These are phyloP conservation scores for Drosophila rubida DNA, from an alignment of 2,888 invertebrate genomes.

Conservation along the genomic window DNA sequence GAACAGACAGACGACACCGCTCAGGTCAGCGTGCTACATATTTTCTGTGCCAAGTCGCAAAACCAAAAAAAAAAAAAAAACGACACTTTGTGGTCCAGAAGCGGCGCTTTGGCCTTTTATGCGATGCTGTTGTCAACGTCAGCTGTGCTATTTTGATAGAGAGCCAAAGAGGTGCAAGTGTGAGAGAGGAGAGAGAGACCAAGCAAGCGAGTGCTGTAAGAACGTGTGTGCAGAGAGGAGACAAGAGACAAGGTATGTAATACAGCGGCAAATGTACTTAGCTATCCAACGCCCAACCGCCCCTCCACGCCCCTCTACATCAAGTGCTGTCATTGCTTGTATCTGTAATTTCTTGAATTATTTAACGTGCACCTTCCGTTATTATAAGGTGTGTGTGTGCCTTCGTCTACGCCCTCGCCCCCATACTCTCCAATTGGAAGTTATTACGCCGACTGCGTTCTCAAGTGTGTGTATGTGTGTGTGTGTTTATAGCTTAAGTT, in stretches of 20 bases:
- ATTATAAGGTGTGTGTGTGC: slow-evolving; percentile 34
- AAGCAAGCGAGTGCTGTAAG: slow-evolving; percentile 2
- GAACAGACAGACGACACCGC: background rate
- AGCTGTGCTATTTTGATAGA: slow-evolving; percentile 48
- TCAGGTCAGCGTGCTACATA: slow-evolving; percentile 1
- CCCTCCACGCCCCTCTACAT: background rate
- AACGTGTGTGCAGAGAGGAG: slow-evolving; percentile 5
- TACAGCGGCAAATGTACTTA: slow-evolving; percentile 38
- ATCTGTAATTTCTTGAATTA: slow-evolving; percentile 41
- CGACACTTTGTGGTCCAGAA: slow-evolving; percentile 18
- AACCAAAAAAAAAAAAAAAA: background rate
- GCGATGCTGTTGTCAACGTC: slow-evolving; percentile 59
- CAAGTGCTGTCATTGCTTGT: background rate
- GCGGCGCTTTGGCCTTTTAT: slow-evolving; percentile 26
- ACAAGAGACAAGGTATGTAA: slow-evolving; percentile 28
- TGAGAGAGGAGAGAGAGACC: slow-evolving; percentile 15
- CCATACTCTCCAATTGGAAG: background rate
- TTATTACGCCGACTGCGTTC: background rate
- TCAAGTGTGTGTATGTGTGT: background rate
- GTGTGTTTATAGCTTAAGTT: slow-evolving; percentile 6
- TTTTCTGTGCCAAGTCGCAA: background rate
- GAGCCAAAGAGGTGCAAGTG: background rate
- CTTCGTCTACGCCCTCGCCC: background rate
- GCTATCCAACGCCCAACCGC: slow-evolving; percentile 11
- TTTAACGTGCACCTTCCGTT: slow-evolving; percentile 40